Evolutionary conservation across 2,888 invertebrate genomes (phyloP).

Genomic region (Chouioia cunea): DNA sequence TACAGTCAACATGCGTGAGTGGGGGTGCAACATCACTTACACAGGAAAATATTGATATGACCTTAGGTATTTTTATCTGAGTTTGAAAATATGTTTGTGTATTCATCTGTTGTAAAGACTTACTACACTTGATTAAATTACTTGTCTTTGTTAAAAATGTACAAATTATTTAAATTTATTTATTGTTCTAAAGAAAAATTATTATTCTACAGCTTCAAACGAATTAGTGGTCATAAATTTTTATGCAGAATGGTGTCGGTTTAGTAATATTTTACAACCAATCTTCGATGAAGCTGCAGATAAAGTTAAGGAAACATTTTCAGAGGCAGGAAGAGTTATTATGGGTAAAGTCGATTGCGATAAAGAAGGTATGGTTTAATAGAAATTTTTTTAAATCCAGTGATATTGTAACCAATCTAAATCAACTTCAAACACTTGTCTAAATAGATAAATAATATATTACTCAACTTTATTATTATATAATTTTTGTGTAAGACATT

Average conservation of each 20-base stretch:
- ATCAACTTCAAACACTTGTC: no score
- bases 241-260: conserved; percentile 99
- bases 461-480: no score
- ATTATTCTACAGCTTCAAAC: conserved; percentile 82
- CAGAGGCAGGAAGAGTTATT: conserved; percentile 86
- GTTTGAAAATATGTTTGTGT: background rate
- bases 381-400: no score
- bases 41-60: conserved; percentile 85
- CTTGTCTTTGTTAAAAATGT: conserved; percentile 10
- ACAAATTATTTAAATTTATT: conserved; percentile 3
- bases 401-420: no score
- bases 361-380: conserved; percentile 77
- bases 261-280: conserved; percentile 96
- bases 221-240: conserved; percentile 99
- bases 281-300: conserved; percentile 96
- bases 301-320: conserved; percentile 83
- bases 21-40: conserved; percentile 87
- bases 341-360: conserved; percentile 99
- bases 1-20: conserved; percentile 69
- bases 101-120: background rate
- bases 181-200: conserved; percentile 22
- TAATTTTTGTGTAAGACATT: no score
- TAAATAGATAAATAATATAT: no score
- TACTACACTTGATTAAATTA: background rate
- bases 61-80: conserved; percentile 72